Percentiles rank a stretch among this genome's conserved stretches.
Conservation (phyloP, 2,113 vertebrate genomes). For the Chlorodrepanis virens region DNA sequence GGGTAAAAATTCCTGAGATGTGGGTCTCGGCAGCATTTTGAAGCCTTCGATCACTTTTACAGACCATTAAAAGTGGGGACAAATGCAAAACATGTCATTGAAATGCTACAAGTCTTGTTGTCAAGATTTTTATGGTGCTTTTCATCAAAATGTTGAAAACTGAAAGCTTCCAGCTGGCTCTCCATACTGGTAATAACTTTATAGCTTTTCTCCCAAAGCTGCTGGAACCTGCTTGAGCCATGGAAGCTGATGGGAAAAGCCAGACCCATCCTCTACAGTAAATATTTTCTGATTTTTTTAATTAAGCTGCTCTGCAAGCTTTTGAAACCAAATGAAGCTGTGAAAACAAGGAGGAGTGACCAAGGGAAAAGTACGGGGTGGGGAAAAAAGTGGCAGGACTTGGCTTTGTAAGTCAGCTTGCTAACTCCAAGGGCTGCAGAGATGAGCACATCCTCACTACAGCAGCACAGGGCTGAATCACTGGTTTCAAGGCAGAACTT, state of each 20-base stretch:
- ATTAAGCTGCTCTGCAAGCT: background rate
- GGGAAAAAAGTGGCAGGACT: background rate
- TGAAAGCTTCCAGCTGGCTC: slow-evolving; percentile 54
- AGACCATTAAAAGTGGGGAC: background rate
- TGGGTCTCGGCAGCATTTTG: background rate
- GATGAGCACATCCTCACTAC: background rate
- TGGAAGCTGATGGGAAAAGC: slow-evolving; percentile 28
- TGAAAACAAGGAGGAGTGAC: background rate
- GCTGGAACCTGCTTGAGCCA: slow-evolving; percentile 26
- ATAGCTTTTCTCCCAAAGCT: slow-evolving; percentile 52
- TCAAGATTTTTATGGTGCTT: slow-evolving; percentile 56
- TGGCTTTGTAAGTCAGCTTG: background rate
- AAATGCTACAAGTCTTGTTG: slow-evolving; percentile 17
- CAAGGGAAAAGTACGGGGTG: background rate
- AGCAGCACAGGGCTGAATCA: background rate
- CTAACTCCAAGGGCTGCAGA: background rate
- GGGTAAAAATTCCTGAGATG: background rate
- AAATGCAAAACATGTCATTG: slow-evolving; percentile 6
- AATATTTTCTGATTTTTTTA: slow-evolving; percentile 33
- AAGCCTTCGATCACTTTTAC: slow-evolving; percentile 14
- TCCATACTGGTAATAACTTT: slow-evolving; percentile 60
- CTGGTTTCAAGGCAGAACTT: background rate
- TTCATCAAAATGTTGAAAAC: slow-evolving; percentile 64
- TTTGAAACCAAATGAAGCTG: background rate
- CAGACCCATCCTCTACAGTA: background rate